A percentile compares a stretch with the other conserved stretches of the same genome.
Conservation (phyloP, 1,140 invertebrate species). For the Tetraneura akinire region DNA sequence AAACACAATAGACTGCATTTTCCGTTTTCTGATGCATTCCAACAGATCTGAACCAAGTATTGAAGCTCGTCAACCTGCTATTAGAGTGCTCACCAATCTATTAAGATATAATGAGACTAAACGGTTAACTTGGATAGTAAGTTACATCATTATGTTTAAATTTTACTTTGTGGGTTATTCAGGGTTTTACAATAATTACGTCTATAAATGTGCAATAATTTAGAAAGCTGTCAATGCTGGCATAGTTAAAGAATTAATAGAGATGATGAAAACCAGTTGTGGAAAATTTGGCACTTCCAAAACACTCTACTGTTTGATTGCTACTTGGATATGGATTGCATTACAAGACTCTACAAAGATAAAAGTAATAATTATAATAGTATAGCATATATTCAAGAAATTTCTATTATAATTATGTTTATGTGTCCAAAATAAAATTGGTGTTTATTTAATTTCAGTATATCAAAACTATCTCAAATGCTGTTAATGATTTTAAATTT, state of each 20-base stretch:
- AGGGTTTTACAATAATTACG: not conserved
- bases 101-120: conserved; percentile 58
- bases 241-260: conserved; percentile 29
- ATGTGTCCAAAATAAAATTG: too few relatives aligned
- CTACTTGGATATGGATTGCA: conserved; percentile 33
- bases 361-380: not conserved
- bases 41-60: conserved; percentile 64
- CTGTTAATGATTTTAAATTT: not conserved
- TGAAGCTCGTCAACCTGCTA: conserved; percentile 60
- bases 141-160: not conserved
- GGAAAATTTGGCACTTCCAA: conserved; percentile 29
- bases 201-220: too few relatives aligned
- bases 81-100: conserved; percentile 63
- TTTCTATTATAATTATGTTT: too few relatives aligned
- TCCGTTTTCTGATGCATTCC: conserved; percentile 60
- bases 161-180: not conserved
- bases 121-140: conserved; percentile 55
- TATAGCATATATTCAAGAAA: too few relatives aligned
- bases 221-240: conserved; percentile 15
- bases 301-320: conserved; percentile 34
- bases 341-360: conserved; percentile 29
- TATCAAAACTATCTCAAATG: not conserved
- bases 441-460: too few relatives aligned
- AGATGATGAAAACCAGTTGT: conserved; percentile 43
- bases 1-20: conserved; percentile 59